A percentile compares a stretch with the other conserved stretches of the same genome.
Evolutionary conservation across 92 coral and sea anemone species (phyloP).

Genomic region (Virgularia gustaviana): DNA sequence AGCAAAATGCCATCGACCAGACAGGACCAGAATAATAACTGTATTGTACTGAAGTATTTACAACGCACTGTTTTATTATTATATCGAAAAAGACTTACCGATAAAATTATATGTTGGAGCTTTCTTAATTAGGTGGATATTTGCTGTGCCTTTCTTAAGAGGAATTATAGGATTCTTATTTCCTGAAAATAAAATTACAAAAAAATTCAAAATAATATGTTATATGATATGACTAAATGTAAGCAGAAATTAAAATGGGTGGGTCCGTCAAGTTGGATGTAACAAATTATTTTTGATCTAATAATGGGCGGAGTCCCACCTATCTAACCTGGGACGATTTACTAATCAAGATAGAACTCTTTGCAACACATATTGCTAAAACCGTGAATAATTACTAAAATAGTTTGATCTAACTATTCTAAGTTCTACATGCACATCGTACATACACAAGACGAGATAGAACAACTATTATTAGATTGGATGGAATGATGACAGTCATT

Average conservation of each 20-base stretch:
- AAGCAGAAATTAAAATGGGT: neutral
- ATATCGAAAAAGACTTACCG: neutral
- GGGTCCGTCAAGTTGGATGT: neutral
- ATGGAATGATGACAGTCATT: too few species aligned
- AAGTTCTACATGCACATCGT: too few species aligned
- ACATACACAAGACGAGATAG: too few species aligned
- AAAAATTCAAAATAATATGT: neutral
- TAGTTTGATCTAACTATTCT: too few species aligned
- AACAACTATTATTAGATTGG: too few species aligned
- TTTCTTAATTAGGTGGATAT: conserved; percentile 15
- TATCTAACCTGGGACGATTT: too few species aligned
- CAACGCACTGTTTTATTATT: neutral
- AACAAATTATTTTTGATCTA: too few species aligned
- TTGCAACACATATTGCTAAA: too few species aligned
- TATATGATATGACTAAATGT: neutral
- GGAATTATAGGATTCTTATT: neutral
- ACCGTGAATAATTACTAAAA: too few species aligned
- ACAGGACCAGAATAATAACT: neutral
- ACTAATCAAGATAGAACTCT: too few species aligned
- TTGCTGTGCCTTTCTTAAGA: conserved; percentile 27
- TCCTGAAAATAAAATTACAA: neutral
- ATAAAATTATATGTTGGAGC: conserved; percentile 8
- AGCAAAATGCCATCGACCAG: neutral
- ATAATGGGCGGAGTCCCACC: too few species aligned
- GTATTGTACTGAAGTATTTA: neutral